phyloP scores from a whole-genome alignment of 2,797 vertebrate genomes.

The Acipenser transmontanus region DNA sequence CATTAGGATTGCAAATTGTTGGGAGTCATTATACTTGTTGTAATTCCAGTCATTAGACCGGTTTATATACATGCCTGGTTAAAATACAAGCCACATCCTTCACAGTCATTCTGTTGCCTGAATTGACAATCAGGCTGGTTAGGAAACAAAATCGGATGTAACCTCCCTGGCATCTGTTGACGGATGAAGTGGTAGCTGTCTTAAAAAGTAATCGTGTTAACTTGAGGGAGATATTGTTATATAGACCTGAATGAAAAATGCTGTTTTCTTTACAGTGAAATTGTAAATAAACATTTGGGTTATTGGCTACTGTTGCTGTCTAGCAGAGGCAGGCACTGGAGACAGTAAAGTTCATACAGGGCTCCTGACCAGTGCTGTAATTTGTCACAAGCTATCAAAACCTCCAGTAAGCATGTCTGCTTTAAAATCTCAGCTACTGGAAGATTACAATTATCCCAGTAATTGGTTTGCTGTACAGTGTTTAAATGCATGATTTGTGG shows the following conservation, averaged over 20 bases:
- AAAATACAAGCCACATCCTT: no score
- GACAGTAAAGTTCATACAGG: neutral
- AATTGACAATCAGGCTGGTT: no score
- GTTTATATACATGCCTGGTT: no score
- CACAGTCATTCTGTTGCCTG: no score
- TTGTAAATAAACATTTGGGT: no score
- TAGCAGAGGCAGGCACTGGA: neutral
- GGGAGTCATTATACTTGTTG: no score
- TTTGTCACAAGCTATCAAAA: slow-evolving; percentile 15
- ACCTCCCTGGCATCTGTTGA: neutral
- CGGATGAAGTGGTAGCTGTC: slow-evolving; percentile 8
- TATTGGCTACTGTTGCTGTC: neutral
- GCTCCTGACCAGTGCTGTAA: neutral
- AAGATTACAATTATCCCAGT: neutral
- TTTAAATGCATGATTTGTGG: no score
- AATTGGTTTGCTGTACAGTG: no score
- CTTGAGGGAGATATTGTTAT: neutral
- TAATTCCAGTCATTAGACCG: no score
- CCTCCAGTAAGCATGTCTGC: slow-evolving; percentile 5
- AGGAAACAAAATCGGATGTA: neutral
- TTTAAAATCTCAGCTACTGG: neutral
- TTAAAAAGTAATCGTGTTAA: slow-evolving; percentile 2
- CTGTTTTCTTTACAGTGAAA: neutral
- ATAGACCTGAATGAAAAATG: neutral
- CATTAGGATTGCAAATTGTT: no score